Evolutionary conservation across 2,797 vertebrate genomes (phyloP).

Genomic region (Lepilemur septentrionalis): DNA sequence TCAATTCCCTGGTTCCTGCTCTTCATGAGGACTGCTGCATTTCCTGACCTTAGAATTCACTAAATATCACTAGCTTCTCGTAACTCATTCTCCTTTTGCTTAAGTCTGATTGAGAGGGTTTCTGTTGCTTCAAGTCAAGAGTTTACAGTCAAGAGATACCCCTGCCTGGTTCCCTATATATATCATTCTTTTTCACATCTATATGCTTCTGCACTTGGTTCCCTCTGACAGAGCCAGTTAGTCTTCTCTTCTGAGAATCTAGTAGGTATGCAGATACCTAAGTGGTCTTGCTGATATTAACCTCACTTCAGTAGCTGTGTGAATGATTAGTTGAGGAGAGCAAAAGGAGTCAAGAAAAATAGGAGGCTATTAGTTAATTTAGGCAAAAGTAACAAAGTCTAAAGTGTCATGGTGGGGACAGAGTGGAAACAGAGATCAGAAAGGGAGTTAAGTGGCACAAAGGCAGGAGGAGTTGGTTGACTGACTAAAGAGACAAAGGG

Average conservation of each 20-base stretch:
- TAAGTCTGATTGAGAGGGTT: not conserved
- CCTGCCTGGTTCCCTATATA: not conserved
- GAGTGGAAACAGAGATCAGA: not conserved
- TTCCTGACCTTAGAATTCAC: not conserved
- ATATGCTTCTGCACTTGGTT: not conserved
- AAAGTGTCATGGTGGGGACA: not conserved
- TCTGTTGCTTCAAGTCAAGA: constrained; percentile 32
- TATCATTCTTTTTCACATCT: not conserved
- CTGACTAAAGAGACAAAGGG: not conserved
- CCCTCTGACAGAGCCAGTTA: not conserved
- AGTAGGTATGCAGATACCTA: not conserved
- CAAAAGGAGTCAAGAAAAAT: constrained; percentile 32
- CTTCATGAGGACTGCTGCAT: not conserved
- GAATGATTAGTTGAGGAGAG: not conserved
- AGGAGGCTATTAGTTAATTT: constrained; percentile 15
- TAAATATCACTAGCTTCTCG: constrained; percentile 21
- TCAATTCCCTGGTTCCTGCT: not conserved
- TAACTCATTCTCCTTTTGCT: not conserved
- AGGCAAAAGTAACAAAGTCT: constrained; percentile 1
- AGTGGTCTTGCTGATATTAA: not conserved
- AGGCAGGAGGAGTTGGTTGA: not conserved
- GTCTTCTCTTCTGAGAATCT: constrained; percentile 22
- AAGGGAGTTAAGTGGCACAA: constrained; percentile 17
- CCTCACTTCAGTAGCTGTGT: not conserved
- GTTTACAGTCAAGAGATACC: not conserved